phyloP scores from a whole-genome alignment of 2,888 invertebrate species.

The Eurytoma californica region DNA sequence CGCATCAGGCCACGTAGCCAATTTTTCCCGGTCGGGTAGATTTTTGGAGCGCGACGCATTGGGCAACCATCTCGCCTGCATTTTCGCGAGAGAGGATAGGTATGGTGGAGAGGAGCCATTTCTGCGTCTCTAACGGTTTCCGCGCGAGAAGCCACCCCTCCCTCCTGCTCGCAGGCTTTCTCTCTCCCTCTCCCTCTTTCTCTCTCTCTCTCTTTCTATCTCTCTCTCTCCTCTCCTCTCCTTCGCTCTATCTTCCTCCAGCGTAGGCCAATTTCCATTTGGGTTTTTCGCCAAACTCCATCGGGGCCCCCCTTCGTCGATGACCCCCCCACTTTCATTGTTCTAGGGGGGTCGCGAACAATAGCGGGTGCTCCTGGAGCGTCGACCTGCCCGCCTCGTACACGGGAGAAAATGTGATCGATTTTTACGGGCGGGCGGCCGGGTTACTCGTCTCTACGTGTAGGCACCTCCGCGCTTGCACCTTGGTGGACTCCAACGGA shows the following conservation, averaged over 20 bases:
- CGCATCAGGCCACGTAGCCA: too few species aligned
- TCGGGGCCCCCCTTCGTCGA: not conserved
- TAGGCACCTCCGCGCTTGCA: too few species aligned
- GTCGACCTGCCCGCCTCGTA: too few species aligned
- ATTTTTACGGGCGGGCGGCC: conserved; percentile 12
- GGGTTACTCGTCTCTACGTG: too few species aligned
- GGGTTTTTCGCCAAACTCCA: not conserved
- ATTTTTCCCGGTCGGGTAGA: not conserved
- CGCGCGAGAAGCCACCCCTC: conserved; percentile 56
- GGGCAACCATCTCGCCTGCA: conserved; percentile 7
- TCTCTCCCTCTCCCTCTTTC: not conserved
- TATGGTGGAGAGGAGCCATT: conserved; percentile 51
- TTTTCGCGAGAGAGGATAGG: conserved; percentile 12
- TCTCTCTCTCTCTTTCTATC: conserved; percentile 1
- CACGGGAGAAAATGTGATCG: conserved; percentile 19
- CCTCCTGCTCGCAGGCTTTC: conserved; percentile 36
- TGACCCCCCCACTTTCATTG: not conserved
- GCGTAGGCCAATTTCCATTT: conserved; percentile 2
- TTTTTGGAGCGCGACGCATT: not conserved
- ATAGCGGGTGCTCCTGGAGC: not conserved
- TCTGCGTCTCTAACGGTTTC: conserved; percentile 58
- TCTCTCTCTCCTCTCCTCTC: not conserved
- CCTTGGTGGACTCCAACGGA: not conserved
- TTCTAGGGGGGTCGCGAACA: not conserved
- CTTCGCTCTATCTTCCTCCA: conserved; percentile 8